A percentile compares a stretch with the other conserved stretches of the same genome.
These are phyloP conservation scores for Urocyon cinereoargenteus DNA, from an alignment of 2,797 vertebrate species.

Conservation along the genomic window DNA sequence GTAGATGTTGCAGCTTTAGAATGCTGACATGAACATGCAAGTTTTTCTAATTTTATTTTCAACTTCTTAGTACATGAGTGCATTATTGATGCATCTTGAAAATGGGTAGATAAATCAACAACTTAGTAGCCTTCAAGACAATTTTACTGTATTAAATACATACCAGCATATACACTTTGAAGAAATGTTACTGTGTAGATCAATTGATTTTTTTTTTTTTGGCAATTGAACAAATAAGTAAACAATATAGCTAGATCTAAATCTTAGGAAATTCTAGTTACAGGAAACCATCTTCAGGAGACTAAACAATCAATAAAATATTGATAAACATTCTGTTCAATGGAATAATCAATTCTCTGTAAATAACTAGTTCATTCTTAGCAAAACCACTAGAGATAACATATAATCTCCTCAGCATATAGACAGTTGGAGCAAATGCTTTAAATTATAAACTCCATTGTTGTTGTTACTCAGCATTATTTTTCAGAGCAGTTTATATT, in stretches of 20 bases:
- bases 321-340: neutral
- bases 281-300: neutral
- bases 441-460: conserved; percentile 22
- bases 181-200: neutral
- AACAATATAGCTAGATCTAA: neutral
- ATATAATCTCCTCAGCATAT: neutral
- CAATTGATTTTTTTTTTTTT: neutral
- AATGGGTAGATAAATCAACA: neutral
- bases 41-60: neutral
- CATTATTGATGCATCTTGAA: neutral
- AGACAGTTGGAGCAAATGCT: neutral
- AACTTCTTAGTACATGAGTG: neutral
- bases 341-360: neutral
- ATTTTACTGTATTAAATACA: neutral
- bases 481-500: neutral
- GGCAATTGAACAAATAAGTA: neutral
- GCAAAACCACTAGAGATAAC: neutral
- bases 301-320: neutral
- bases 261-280: neutral
- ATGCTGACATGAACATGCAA: neutral
- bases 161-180: neutral
- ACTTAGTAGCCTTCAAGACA: neutral
- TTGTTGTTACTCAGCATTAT: neutral
- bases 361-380: neutral
- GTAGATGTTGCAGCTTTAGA: neutral